Evolutionary conservation across 2,797 vertebrate genomes (phyloP).

Genomic region (Pseudochromis fuscus): DNA sequence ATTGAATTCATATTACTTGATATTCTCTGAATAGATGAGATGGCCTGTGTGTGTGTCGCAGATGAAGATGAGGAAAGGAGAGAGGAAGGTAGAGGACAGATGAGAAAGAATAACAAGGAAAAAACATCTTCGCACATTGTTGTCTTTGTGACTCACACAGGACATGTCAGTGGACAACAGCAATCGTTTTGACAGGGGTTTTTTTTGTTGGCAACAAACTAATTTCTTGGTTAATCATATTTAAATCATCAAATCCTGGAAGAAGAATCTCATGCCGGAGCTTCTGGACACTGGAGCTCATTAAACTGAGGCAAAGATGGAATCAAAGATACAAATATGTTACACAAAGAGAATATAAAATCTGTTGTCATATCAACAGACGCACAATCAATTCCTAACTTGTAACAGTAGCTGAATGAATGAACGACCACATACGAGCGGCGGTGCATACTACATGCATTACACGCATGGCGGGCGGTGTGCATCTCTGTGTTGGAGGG

Average conservation of each 20-base stretch:
- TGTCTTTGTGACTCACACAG: constrained; percentile 7
- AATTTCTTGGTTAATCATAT: neutral
- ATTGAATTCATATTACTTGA: constrained; percentile 49
- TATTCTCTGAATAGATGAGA: constrained; percentile 24
- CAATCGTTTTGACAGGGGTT: neutral
- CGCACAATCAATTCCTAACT: neutral
- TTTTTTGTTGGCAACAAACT: neutral
- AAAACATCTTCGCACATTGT: constrained; percentile 7
- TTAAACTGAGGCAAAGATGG: neutral
- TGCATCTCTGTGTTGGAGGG: constrained; percentile 7
- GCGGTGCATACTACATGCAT: constrained; percentile 15
- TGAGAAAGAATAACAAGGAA: constrained; percentile 1
- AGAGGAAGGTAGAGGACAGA: constrained; percentile 1
- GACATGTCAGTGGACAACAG: constrained; percentile 21
- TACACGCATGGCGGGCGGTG: constrained; percentile 7
- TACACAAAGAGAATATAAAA: neutral
- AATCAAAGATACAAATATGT: neutral
- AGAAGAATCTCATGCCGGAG: neutral
- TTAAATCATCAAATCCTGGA: neutral
- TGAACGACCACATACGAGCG: neutral
- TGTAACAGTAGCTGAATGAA: neutral
- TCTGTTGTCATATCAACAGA: neutral
- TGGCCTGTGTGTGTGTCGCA: neutral
- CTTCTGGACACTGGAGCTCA: neutral
- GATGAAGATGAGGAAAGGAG: constrained; percentile 11